Percentiles rank a stretch among this genome's conserved stretches.
phyloP scores from a whole-genome alignment of 1,140 invertebrate species.

The Bilobella aurantiaca region DNA sequence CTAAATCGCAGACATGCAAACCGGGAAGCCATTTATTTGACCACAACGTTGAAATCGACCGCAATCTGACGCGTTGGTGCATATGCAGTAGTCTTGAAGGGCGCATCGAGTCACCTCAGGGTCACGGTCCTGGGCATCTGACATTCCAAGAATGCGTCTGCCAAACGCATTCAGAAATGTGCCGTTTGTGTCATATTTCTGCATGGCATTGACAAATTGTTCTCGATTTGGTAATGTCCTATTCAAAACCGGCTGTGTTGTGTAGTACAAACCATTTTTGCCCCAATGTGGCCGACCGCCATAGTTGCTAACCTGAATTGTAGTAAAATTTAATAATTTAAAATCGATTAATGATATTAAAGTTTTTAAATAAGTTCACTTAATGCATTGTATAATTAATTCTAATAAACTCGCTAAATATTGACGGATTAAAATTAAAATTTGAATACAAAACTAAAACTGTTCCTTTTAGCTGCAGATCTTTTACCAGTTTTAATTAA shows the following conservation, averaged over 20 bases:
- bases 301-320: neutral
- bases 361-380: no score
- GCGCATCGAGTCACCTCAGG: neutral
- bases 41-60: neutral
- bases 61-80: neutral
- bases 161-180: slow-evolving; percentile 15
- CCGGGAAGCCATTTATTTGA: neutral
- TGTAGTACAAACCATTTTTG: slow-evolving; percentile 1
- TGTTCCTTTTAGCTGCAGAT: no score
- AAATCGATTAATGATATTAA: no score
- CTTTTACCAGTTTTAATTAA: no score
- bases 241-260: neutral
- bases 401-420: no score
- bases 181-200: neutral
- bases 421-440: no score
- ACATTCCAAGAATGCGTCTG: neutral
- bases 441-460: no score
- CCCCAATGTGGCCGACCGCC: slow-evolving; percentile 10
- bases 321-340: neutral
- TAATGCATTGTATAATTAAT: neutral
- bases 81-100: neutral
- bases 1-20: no score
- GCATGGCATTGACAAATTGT: neutral
- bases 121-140: neutral
- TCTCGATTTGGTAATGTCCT: neutral